Conservation (phyloP, 2,797 vertebrate genomes). For the Coilia nasus region DNA sequence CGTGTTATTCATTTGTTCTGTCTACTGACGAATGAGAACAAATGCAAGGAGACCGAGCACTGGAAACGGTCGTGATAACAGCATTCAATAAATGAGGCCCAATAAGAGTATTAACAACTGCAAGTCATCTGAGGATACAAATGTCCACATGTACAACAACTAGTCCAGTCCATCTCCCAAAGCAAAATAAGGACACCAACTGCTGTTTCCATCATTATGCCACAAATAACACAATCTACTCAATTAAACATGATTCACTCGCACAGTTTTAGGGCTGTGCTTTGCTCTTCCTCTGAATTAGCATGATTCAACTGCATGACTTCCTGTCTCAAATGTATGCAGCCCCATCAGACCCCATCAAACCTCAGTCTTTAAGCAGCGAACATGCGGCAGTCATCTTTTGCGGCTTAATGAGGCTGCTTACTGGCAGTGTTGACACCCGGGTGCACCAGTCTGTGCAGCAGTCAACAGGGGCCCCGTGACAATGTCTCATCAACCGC, state of each 20-base stretch:
- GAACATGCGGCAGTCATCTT: neutral
- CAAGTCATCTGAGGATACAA: neutral
- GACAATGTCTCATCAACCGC: neutral
- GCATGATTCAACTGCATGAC: neutral
- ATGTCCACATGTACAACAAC: neutral
- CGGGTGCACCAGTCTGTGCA: neutral
- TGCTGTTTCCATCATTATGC: neutral
- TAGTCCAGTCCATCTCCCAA: neutral
- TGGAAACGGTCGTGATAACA: neutral
- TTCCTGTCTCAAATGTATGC: neutral
- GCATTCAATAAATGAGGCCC: neutral
- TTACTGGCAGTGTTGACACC: slow-evolving; percentile 44
- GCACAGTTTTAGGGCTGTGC: neutral
- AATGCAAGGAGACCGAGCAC: neutral
- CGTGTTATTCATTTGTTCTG: neutral
- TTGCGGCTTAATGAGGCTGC: slow-evolving; percentile 44
- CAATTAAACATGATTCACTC: neutral
- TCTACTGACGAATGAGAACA: neutral
- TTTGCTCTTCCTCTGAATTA: slow-evolving; percentile 1
- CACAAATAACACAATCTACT: slow-evolving; percentile 14
- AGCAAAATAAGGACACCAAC: neutral
- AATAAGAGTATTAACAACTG: neutral
- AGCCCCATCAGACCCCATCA: neutral
- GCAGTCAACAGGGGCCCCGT: too few species aligned
- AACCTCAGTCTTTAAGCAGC: neutral